phyloP scores from a whole-genome alignment of 2,888 invertebrate genomes.

The Sesia apiformis region DNA sequence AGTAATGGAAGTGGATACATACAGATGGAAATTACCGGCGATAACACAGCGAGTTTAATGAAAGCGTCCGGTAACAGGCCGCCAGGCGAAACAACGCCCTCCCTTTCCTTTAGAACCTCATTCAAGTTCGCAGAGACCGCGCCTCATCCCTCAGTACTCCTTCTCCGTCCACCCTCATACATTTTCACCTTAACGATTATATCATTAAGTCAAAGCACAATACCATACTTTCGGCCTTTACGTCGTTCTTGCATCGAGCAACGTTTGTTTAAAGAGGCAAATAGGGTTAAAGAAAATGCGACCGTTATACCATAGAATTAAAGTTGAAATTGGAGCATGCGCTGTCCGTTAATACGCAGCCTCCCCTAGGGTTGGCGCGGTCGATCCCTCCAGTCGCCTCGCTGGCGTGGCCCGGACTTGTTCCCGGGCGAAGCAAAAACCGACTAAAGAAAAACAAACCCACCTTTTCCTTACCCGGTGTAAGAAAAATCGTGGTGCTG shows the following conservation, averaged over 20 bases:
- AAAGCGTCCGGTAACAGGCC: conserved; percentile 45
- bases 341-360: conserved; percentile 58
- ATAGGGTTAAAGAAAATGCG: conserved; percentile 17
- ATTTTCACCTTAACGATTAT: conserved; percentile 21
- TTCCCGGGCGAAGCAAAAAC: conserved; percentile 37
- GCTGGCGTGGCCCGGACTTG: conserved; percentile 63
- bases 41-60: conserved; percentile 44
- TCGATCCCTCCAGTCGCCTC: conserved; percentile 71
- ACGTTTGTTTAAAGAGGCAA: neutral
- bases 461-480: conserved; percentile 53
- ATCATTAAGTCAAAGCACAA: conserved; percentile 13
- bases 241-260: conserved; percentile 1
- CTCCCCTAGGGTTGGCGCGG: conserved; percentile 66
- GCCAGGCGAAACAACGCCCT: conserved; percentile 51
- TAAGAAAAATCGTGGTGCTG: conserved; percentile 51
- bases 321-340: conserved; percentile 22
- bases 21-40: neutral
- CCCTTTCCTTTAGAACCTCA: conserved; percentile 39
- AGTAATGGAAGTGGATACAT: neutral
- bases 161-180: conserved; percentile 13
- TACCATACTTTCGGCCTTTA: neutral
- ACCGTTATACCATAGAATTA: conserved; percentile 22
- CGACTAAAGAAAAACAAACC: conserved; percentile 36
- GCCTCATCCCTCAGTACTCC: conserved; percentile 47
- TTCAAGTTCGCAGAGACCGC: conserved; percentile 44